These are phyloP conservation scores for Aurelia sp. DNA, from an alignment of 30 jellyfish, hydroid and myxozoan species.

Conservation along the genomic window DNA sequence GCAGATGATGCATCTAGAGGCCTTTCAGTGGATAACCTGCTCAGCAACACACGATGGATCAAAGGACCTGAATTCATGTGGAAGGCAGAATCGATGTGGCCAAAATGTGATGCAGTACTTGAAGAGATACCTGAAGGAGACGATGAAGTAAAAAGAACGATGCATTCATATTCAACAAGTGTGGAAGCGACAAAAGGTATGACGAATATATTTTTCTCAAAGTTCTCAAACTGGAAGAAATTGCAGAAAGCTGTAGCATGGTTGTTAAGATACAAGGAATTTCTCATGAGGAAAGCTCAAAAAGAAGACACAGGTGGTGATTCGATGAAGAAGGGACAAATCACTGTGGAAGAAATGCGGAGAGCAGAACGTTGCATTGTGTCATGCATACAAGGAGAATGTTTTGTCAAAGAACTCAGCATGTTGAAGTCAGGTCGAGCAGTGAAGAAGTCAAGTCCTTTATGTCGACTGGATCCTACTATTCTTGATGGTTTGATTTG, in stretches of 20 bases:
- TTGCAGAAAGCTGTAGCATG: conserved; percentile 33
- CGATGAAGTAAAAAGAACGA: conserved; percentile 8
- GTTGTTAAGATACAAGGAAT: too few species aligned
- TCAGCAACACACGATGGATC: conserved; percentile 20
- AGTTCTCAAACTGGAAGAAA: conserved; percentile 4
- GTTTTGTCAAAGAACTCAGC: neutral
- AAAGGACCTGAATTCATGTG: neutral
- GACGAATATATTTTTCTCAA: too few species aligned
- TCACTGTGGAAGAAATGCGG: too few species aligned
- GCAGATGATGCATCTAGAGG: conserved; percentile 67
- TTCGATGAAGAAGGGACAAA: too few species aligned
- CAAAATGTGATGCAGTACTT: too few species aligned
- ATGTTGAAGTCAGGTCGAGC: neutral
- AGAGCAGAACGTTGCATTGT: neutral
- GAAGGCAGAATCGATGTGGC: too few species aligned
- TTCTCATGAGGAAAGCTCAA: too few species aligned
- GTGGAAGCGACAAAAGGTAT: neutral
- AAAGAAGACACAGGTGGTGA: neutral
- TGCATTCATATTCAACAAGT: too few species aligned
- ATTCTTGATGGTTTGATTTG: neutral
- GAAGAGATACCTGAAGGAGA: conserved; percentile 10
- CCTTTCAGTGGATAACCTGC: neutral
- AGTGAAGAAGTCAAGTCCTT: neutral
- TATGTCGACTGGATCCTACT: neutral
- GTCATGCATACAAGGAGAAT: neutral